Evolutionary conservation across 37 sponge, comb jelly and placozoan species (phyloP), one percentile per base, ranked within the genome.

Genomic region (Diacarnus erythraeanus): DNA sequence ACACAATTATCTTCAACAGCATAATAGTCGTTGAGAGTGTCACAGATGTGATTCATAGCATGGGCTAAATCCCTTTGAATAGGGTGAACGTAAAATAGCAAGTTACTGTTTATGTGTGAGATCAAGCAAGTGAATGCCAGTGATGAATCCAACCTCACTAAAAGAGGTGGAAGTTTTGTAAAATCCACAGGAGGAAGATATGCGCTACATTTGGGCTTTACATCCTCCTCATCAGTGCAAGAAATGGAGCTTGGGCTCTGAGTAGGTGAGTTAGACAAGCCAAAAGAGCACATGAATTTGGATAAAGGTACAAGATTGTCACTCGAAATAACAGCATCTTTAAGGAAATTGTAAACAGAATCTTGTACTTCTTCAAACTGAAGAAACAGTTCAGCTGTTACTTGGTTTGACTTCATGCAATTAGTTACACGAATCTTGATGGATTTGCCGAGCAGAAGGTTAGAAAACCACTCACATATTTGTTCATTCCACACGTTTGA

Each of bases 11-110:
- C 42, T 3, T 6, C n/a, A 33, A 42, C 42, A 40, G 41, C 9
- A 23, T 71, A 71, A 3, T 71, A 42, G 3, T 2, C 42, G 10
- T 3, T 12, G 26, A 71, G 42, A 3, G 22, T 39, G 22, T 29
- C 38, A 0, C 15, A 18, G 2, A 81, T 37, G 18, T 25, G 20
- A 26, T 42, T 44, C 42, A 81, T 33, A 10, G 37, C 60, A n/a
- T 58, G 40, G 20, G 63, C 82, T 1, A 27, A 37, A 9, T 27
- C 33, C 12, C 18, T 1, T 54, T 80, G 56, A n/a, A 81, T 63
- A 1, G 73, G 82, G 38, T 81, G 82, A 0, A 81, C 82, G 33
- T 61, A 81, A 63, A 81, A 57, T 22, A 40, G 29, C 61, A 57
- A 31, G 29, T 72, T 59, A 17, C 42, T 72, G 12, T 26, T 29